Base-by-base conservation (phyloP, 2,888 invertebrate genomes). In the Acronicta leporina region DNA sequence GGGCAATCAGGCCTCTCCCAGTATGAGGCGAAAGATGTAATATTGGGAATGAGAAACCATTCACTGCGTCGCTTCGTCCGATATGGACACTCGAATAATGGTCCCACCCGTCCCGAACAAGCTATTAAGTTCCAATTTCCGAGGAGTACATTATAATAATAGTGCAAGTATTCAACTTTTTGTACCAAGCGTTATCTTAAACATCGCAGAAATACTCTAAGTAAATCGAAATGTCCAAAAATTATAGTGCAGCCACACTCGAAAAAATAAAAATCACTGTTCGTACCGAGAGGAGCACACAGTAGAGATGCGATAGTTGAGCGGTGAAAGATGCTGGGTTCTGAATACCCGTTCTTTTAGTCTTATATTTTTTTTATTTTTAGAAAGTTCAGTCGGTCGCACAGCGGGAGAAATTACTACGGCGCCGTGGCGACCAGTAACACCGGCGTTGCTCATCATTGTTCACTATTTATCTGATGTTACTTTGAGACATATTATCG, bases 341-440 rank as follows among this genome's bases (percentile, higher is more conserved):
- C 90, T 87, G 89, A 91, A 89, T 88, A 89, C 83, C 87, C 82
- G 89, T 89, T 92, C 90, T 92, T 92, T 92, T 91, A 89, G 89
- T 91, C 87, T 88, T 87, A 80, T 88, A 88, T 90, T 89, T 88
- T 89, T 88, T 87, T 88, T 87, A 90, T 92, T 92, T 94, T 94
- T 94, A 94, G 94, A 94, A 94, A 94, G 94, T 94, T 89, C 86
- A 87, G 91, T 89, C 88, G 89, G 89, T 86, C 89, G 90, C 91
- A 84, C 88, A 73, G 89, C 90, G 85, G 87, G 93, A 89, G 93
- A 94, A 94, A 94, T 92, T 92, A 91, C 87, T 80, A 82, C 85
- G 86, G 84, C 84, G 70, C 52, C 52, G 68, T 63, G 43, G 84
- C 84, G 83, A 83, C 83, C 83, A 84, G 85, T 87, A 88, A 88